Conservation (phyloP, 2,113 vertebrate species). For the Pseudorasbora parva region DNA sequence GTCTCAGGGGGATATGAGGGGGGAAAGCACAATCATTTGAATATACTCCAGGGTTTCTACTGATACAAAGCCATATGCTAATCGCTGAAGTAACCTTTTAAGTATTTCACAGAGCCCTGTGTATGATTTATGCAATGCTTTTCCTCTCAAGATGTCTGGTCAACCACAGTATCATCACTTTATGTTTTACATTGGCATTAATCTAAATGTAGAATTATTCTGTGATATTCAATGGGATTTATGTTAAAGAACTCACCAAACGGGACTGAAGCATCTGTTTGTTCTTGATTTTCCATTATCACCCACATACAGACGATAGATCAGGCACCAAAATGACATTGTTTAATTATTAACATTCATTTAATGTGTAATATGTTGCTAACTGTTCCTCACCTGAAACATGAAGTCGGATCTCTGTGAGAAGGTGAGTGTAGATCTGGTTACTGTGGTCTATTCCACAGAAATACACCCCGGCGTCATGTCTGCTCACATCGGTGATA, state of each 20-base stretch:
- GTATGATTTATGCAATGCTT: too few species aligned
- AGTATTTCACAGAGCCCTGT: too few species aligned
- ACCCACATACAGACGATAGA: not conserved
- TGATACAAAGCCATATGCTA: too few species aligned
- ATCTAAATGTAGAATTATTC: too few species aligned
- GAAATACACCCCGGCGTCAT: conserved; percentile 45
- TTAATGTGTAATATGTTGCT: not conserved
- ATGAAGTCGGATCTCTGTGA: conserved; percentile 34
- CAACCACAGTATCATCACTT: too few species aligned
- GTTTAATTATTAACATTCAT: not conserved
- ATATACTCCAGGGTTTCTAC: too few species aligned
- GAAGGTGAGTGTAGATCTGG: not conserved
- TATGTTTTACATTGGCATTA: too few species aligned
- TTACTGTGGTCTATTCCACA: not conserved
- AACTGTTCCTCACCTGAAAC: conserved; percentile 39
- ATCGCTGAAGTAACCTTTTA: too few species aligned
- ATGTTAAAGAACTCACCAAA: not conserved
- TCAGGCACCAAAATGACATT: not conserved
- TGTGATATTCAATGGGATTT: not conserved
- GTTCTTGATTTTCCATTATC: not conserved
- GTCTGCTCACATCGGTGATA: not conserved
- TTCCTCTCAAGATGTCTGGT: too few species aligned
- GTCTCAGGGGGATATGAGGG: too few species aligned
- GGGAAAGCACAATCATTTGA: too few species aligned
- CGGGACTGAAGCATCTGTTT: not conserved